Percentiles rank a stretch among this genome's conserved stretches.
Evolutionary conservation across 2,113 vertebrate genomes (phyloP).

Genomic region (Microtus richardsoni): DNA sequence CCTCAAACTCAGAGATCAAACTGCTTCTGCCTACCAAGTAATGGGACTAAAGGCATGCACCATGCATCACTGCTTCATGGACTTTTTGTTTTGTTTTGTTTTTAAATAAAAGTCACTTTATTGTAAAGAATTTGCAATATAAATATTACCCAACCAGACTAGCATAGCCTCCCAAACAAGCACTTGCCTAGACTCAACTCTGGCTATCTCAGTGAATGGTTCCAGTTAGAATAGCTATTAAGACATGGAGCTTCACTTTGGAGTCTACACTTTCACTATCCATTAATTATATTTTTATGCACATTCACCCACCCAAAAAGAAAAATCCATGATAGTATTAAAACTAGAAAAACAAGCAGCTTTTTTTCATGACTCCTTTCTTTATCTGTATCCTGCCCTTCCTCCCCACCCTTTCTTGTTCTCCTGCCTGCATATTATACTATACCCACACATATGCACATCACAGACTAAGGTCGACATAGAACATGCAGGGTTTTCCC

Average conservation of each 20-base stretch:
- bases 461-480: not conserved
- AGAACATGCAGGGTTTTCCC: not conserved
- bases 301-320: not conserved
- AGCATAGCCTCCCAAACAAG: not conserved
- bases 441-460: not conserved
- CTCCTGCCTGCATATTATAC: not conserved
- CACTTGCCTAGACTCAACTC: not conserved
- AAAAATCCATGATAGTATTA: not conserved
- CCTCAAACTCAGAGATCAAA: not conserved
- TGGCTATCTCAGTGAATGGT: not conserved
- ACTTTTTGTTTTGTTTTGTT: not conserved
- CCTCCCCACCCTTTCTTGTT: not conserved
- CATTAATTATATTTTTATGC: not conserved
- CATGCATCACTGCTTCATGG: not conserved
- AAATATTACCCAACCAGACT: not conserved
- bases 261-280: not conserved
- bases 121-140: not conserved
- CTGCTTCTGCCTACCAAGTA: not conserved
- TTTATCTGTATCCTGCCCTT: not conserved
- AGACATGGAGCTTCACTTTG: not conserved
- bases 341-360: not conserved
- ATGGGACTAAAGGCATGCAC: not conserved
- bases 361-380: not conserved
- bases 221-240: not conserved
- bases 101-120: not conserved